phyloP scores from a whole-genome alignment of 2,113 vertebrate species.

The Axis porcinus region DNA sequence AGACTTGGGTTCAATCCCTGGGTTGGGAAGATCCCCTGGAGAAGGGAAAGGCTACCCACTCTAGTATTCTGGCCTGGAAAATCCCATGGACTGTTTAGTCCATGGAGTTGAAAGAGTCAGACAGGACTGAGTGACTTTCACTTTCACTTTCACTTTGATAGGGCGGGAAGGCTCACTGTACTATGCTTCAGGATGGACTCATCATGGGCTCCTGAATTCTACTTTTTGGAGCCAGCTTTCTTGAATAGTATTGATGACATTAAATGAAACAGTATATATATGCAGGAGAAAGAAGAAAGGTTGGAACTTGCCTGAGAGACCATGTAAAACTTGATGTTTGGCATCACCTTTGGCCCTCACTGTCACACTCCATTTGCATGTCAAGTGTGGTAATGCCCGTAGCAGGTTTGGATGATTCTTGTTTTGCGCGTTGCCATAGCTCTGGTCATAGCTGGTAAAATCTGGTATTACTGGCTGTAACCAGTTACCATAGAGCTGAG shows the following conservation, averaged over 20 bases:
- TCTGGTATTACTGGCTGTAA: no score
- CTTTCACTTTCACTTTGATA: not conserved
- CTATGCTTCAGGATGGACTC: not conserved
- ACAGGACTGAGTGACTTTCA: not conserved
- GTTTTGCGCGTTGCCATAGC: rapidly evolving
- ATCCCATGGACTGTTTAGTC: not conserved
- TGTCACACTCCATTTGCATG: rapidly evolving
- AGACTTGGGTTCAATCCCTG: not conserved
- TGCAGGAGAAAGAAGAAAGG: not conserved
- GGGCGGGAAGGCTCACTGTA: not conserved
- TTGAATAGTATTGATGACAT: not conserved
- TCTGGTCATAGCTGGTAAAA: not conserved
- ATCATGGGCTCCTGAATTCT: not conserved
- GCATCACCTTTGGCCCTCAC: not conserved
- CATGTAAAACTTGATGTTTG: rapidly evolving
- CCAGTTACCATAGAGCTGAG: not conserved
- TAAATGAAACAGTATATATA: not conserved
- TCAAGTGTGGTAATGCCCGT: rapidly evolving
- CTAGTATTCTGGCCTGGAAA: not conserved
- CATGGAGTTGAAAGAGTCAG: not conserved
- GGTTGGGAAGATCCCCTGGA: not conserved
- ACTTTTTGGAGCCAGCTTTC: not conserved
- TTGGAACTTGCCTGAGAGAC: not conserved
- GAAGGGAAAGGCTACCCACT: not conserved
- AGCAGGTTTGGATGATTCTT: not conserved